Percentiles rank a stretch among this genome's conserved stretches.
Conservation (phyloP, 2,888 invertebrate species). For the Ectemnius lituratus region DNA sequence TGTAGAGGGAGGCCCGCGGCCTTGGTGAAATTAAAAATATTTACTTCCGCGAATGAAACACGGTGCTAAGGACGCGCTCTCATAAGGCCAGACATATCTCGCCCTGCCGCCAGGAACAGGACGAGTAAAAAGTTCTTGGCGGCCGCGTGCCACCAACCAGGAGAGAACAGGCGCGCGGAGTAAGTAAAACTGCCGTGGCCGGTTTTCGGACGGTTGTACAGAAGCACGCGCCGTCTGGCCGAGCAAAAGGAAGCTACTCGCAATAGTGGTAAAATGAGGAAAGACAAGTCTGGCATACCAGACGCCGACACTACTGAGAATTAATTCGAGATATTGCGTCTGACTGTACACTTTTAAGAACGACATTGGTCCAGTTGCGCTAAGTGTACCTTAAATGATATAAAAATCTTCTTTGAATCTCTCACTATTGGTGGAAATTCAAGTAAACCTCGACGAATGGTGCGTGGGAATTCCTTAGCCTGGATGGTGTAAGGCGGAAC, state of each 20-base stretch:
- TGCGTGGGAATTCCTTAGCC: no score
- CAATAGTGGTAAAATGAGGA: slow-evolving; percentile 21
- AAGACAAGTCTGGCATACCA: slow-evolving; percentile 34
- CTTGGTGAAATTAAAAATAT: slow-evolving; percentile 67
- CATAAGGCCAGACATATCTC: slow-evolving; percentile 68
- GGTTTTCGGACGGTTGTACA: slow-evolving; percentile 43
- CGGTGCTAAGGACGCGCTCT: slow-evolving; percentile 52
- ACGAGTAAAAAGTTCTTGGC: slow-evolving; percentile 49
- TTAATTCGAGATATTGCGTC: slow-evolving; percentile 49
- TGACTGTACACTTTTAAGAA: slow-evolving; percentile 15
- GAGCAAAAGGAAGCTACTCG: slow-evolving; percentile 22
- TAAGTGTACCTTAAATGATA: no score
- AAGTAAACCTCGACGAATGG: no score
- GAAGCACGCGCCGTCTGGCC: slow-evolving; percentile 39
- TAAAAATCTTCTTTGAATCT: no score
- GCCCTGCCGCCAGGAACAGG: slow-evolving; percentile 17
- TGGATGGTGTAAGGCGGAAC: no score
- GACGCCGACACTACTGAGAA: slow-evolving; percentile 36
- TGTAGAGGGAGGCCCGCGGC: slow-evolving; percentile 29
- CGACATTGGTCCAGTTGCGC: slow-evolving; percentile 9
- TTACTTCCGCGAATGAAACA: slow-evolving; percentile 62
- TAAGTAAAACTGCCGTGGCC: slow-evolving; percentile 39
- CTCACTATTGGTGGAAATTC: no score
- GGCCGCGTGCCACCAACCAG: slow-evolving; percentile 13
- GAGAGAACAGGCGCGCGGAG: slow-evolving; percentile 18